Evolutionary conservation across 2,888 invertebrate genomes (phyloP).

Genomic region (Falcaria lacertinaria): DNA sequence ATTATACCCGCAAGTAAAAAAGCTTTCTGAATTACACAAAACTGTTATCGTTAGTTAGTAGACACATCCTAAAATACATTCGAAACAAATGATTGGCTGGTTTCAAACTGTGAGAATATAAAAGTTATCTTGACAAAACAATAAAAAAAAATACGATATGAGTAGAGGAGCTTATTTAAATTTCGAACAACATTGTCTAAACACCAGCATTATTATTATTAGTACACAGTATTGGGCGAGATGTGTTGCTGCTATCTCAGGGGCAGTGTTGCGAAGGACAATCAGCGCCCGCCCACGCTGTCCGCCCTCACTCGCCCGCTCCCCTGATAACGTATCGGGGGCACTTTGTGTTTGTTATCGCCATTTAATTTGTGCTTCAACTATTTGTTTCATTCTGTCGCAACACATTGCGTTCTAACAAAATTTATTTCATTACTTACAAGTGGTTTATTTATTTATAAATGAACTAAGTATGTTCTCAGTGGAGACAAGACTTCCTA

Average conservation of each 20-base stretch:
- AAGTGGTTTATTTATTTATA: no score
- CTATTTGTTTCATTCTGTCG: neutral
- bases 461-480: no score
- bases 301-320: slow-evolving; percentile 37
- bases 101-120: no score
- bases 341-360: slow-evolving; percentile 19
- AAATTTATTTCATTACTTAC: slow-evolving; percentile 10
- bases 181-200: slow-evolving; percentile 30
- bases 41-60: no score
- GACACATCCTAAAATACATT: no score
- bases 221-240: slow-evolving; percentile 30
- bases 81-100: no score
- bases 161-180: slow-evolving; percentile 6
- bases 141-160: slow-evolving; percentile 13
- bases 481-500: no score
- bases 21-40: no score
- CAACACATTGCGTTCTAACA: slow-evolving; percentile 4
- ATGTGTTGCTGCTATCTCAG: slow-evolving; percentile 53
- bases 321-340: slow-evolving; percentile 51
- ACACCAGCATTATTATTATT: no score
- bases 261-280: slow-evolving; percentile 67
- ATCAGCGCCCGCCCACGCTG: slow-evolving; percentile 63
- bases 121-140: no score
- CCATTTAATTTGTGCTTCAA: slow-evolving; percentile 2
- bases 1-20: no score